phyloP scores from a whole-genome alignment of 2,888 invertebrate genomes.

The Oeneis ivallda region DNA sequence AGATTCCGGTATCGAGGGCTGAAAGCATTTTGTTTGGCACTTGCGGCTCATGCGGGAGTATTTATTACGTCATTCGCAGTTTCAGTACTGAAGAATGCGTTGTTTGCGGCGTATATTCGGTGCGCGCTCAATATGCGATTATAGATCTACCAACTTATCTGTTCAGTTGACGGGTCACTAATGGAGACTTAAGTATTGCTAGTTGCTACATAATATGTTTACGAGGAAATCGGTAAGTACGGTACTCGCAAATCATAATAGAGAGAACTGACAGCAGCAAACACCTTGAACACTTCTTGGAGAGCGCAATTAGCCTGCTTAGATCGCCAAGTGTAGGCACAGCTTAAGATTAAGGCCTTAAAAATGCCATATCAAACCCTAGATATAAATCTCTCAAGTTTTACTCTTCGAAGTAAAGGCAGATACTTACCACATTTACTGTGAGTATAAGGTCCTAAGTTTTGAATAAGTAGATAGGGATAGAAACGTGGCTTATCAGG shows the following conservation, averaged over 20 bases:
- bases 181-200: no score
- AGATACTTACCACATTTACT: neutral
- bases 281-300: no score
- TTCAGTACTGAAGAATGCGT: neutral
- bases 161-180: no score
- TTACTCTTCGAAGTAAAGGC: neutral
- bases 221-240: no score
- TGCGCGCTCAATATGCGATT: neutral
- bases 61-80: neutral
- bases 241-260: no score
- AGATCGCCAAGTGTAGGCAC: no score
- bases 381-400: neutral
- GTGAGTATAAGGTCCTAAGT: neutral
- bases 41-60: neutral
- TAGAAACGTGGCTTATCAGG: slow-evolving; percentile 1
- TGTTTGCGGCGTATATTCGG: neutral
- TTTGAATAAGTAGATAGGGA: neutral
- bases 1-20: neutral
- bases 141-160: no score
- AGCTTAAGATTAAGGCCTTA: no score
- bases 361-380: no score
- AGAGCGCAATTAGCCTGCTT: no score
- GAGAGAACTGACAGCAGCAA: no score
- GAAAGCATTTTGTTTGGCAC: neutral
- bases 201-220: no score